Evolutionary conservation across 2,113 vertebrate genomes (phyloP).

Genomic region (Talpa occidentalis): DNA sequence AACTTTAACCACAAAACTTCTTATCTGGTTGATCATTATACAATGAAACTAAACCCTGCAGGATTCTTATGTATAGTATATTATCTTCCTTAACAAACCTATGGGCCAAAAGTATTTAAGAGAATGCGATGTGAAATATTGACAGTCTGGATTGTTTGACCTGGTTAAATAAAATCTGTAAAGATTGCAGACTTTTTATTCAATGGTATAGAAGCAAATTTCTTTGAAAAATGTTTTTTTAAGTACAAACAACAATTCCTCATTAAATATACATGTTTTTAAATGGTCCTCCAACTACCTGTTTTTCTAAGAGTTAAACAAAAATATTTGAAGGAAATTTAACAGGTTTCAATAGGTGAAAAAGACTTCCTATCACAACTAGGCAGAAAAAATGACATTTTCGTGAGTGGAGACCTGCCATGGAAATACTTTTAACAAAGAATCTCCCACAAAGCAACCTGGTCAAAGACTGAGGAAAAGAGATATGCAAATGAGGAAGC

Average conservation of each 20-base stretch:
- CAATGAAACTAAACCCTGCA: neutral
- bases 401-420: slow-evolving; percentile 65
- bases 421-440: slow-evolving; percentile 71
- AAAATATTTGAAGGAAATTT: slow-evolving; percentile 72
- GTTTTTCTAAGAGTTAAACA: slow-evolving; percentile 71
- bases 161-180: slow-evolving; percentile 53
- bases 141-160: neutral
- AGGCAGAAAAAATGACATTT: slow-evolving; percentile 75
- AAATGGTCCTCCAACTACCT: slow-evolving; percentile 58
- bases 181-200: slow-evolving; percentile 64
- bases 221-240: slow-evolving; percentile 71
- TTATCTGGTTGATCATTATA: neutral
- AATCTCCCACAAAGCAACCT: slow-evolving; percentile 64
- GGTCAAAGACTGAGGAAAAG: slow-evolving; percentile 70
- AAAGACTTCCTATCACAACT: slow-evolving; percentile 74
- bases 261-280: slow-evolving; percentile 70
- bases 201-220: slow-evolving; percentile 29
- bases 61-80: neutral
- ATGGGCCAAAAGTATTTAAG: slow-evolving; percentile 28
- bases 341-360: slow-evolving; percentile 73
- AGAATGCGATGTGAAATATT: neutral
- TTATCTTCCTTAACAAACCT: slow-evolving; percentile 14
- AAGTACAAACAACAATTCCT: slow-evolving; percentile 67
- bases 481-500: slow-evolving; percentile 69
- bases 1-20: slow-evolving; percentile 31